A percentile compares a stretch with the other conserved stretches of the same genome.
phyloP scores from a whole-genome alignment of 2,113 vertebrate genomes.

The Copsychus sechellarum region DNA sequence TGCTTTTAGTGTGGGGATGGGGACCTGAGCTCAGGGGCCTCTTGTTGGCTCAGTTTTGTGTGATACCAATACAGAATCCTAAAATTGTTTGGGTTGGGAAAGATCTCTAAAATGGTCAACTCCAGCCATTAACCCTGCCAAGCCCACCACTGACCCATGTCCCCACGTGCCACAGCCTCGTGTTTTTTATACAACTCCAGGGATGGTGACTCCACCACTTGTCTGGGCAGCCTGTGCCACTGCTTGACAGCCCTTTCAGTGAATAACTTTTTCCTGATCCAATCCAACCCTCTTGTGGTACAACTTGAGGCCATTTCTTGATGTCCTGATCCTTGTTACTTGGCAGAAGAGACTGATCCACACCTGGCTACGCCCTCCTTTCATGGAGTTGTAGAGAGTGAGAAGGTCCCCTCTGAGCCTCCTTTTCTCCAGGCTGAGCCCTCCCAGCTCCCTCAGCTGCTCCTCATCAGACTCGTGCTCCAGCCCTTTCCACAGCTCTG shows the following conservation, averaged over 20 bases:
- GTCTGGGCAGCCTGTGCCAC: background rate
- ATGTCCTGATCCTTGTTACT: background rate
- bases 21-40: background rate
- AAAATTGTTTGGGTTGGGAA: background rate
- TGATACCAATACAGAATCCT: background rate
- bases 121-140: background rate
- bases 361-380: background rate
- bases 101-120: background rate
- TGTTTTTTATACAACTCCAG: background rate
- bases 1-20: constrained; percentile 12
- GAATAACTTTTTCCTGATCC: background rate
- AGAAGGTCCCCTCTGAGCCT: background rate
- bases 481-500: background rate
- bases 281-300: background rate
- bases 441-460: background rate
- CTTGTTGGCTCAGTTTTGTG: background rate
- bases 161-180: background rate
- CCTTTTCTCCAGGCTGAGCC: background rate
- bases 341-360: background rate
- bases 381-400: background rate
- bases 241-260: background rate
- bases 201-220: background rate
- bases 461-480: background rate
- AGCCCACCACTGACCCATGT: background rate
- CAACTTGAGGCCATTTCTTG: background rate